A percentile compares a stretch with the other conserved stretches of the same genome.
Conservation (phyloP, 1,140 invertebrate genomes). For the Cherax quadricarinatus region DNA sequence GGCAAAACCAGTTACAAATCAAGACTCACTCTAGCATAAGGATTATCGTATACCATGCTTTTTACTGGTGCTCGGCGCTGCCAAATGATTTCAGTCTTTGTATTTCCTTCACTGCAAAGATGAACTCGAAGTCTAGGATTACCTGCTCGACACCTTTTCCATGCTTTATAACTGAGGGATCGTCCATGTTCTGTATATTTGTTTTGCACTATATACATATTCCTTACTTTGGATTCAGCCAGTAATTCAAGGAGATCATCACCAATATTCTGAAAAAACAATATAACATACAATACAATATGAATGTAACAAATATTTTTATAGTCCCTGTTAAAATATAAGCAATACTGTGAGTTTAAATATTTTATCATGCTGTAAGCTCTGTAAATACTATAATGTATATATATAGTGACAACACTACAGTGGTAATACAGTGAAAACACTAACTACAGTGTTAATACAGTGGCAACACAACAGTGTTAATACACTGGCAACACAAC, state of each 20-base stretch:
- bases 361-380: too few species aligned
- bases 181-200: constrained; percentile 71
- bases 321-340: too few species aligned
- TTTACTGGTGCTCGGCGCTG: constrained; percentile 82
- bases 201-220: constrained; percentile 83
- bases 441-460: too few species aligned
- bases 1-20: neutral
- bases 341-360: too few species aligned
- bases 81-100: constrained; percentile 78
- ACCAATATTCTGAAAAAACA: constrained; percentile 83
- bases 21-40: constrained; percentile 80
- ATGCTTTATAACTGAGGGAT: constrained; percentile 74
- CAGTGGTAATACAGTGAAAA: too few species aligned
- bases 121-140: constrained; percentile 77
- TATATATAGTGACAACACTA: too few species aligned
- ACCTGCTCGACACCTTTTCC: constrained; percentile 75
- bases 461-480: too few species aligned
- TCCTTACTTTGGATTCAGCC: constrained; percentile 82
- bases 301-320: too few species aligned
- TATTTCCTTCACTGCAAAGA: constrained; percentile 75
- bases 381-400: too few species aligned
- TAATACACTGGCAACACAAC: too few species aligned
- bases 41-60: constrained; percentile 83
- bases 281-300: neutral
- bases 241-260: constrained; percentile 86